Evolutionary conservation across 2,888 invertebrate genomes (phyloP), one percentile per base, ranked within the genome.

Genomic region (Torymus aiolomorphi): DNA sequence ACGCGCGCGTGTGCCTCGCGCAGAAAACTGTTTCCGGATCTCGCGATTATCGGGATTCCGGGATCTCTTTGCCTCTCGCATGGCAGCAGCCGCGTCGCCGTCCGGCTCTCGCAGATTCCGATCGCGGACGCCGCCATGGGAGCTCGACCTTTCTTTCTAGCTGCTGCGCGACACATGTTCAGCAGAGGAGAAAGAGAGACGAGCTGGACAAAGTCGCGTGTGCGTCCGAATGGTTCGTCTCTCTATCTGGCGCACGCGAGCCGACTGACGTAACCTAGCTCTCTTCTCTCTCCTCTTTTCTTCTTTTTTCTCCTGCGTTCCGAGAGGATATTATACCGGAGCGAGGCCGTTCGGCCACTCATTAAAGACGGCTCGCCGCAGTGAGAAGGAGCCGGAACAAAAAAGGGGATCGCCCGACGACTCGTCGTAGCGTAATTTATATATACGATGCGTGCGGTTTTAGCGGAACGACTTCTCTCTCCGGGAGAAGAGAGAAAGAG

Each of bases 111-210:
- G 65, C 70, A 52, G 76, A 76, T 76, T 54, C 62, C 76, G 76
- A 76, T 76, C 67, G 69, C 4, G 42, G 56, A 54, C 56, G 65
- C 20, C 56, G 12, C 76, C 57, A 24, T 51, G 57, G 76, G 70
- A 51, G 52, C 57, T 14, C 54, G 71, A 63, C 65, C 71, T 77
- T 77, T 63, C 61, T 65, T 52, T 14, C 59, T 54, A 14, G 70
- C 42, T 65, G 31, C 24, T 78, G 73, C 24, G 67, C 56, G 59
- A 78, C 78, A 78, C 78, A 78, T 73, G 78, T 78, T 78, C 62
- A 61, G 56, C 73, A 49, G 14, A 13, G 31, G 31, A 18, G 42
- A 67, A 69, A 69, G 49, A 69, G 67, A 10, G 24, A 51, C 20
- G 12, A 24, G 8, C 63, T 49, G 5, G 20, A 51, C 42, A 42